These are phyloP conservation scores for Lophotriccus pileatus DNA, from an alignment of 2,797 vertebrate species.

Conservation along the genomic window DNA sequence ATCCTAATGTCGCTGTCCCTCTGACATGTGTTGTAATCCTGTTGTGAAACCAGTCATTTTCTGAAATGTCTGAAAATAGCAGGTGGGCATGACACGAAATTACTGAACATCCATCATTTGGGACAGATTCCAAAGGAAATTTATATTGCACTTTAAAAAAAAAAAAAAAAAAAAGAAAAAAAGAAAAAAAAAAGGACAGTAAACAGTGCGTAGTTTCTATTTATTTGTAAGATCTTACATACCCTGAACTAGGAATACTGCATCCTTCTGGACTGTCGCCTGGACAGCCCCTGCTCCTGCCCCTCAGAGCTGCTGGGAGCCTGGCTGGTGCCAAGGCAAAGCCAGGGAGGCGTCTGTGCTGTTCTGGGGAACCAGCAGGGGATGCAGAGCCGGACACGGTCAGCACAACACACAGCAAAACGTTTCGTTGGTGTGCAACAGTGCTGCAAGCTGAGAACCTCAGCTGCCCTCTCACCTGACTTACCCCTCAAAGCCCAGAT, in stretches of 20 bases:
- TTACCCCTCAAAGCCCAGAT: neutral
- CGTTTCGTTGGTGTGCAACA: fast-evolving
- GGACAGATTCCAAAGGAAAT: neutral
- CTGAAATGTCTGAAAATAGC: slow-evolving; percentile 29
- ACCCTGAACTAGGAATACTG: neutral
- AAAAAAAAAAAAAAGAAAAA: no score
- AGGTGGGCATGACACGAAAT: slow-evolving; percentile 2
- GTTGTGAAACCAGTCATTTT: slow-evolving; percentile 43
- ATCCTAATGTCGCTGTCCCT: neutral
- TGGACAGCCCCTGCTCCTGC: neutral
- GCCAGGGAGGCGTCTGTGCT: neutral
- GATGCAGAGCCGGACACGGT: neutral
- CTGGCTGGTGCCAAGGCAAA: neutral
- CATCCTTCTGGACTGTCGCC: neutral
- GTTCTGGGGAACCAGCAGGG: neutral
- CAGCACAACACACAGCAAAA: neutral
- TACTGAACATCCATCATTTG: neutral
- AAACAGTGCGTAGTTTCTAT: neutral
- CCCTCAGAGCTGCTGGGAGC: neutral
- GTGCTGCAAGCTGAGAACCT: neutral
- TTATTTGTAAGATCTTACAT: neutral
- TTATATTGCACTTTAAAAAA: neutral
- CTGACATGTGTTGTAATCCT: slow-evolving; percentile 6
- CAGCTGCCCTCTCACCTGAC: neutral
- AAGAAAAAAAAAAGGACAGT: neutral